Percentiles rank a stretch among this genome's conserved stretches.
These are phyloP conservation scores for Rhagoletis zephyria DNA, from an alignment of 1,140 invertebrate genomes.

Conservation along the genomic window DNA sequence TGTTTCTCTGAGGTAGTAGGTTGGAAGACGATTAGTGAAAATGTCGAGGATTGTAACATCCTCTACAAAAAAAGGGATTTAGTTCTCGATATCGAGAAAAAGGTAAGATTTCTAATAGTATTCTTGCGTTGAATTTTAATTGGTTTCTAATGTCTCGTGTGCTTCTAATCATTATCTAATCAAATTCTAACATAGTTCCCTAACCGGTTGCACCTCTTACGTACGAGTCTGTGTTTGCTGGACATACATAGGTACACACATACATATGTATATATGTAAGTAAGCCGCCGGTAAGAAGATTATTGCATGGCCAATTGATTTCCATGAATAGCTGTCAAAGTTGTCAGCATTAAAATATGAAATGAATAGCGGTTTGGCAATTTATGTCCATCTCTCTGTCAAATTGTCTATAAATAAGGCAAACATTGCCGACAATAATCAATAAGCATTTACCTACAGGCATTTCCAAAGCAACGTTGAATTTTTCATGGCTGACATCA, in stretches of 20 bases:
- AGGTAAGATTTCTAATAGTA: too few relatives aligned
- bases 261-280: neutral
- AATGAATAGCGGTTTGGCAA: conserved; percentile 13
- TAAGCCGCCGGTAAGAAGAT: neutral
- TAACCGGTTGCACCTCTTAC: too few relatives aligned
- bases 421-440: neutral
- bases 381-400: neutral
- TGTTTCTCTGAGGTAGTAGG: too few relatives aligned
- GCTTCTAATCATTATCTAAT: too few relatives aligned
- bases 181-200: too few relatives aligned
- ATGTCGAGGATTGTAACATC: too few relatives aligned
- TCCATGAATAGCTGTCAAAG: neutral
- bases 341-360: conserved; percentile 27
- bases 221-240: neutral
- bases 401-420: neutral
- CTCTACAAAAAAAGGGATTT: too few relatives aligned
- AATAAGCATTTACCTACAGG: neutral
- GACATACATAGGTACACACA: neutral
- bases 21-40: too few relatives aligned
- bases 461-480: neutral
- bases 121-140: too few relatives aligned
- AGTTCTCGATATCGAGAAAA: too few relatives aligned
- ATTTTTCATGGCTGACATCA: too few relatives aligned
- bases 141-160: too few relatives aligned
- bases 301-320: conserved; percentile 26